Evolutionary conservation across 2,113 vertebrate species (phyloP).

Genomic region (Prinia subflava): DNA sequence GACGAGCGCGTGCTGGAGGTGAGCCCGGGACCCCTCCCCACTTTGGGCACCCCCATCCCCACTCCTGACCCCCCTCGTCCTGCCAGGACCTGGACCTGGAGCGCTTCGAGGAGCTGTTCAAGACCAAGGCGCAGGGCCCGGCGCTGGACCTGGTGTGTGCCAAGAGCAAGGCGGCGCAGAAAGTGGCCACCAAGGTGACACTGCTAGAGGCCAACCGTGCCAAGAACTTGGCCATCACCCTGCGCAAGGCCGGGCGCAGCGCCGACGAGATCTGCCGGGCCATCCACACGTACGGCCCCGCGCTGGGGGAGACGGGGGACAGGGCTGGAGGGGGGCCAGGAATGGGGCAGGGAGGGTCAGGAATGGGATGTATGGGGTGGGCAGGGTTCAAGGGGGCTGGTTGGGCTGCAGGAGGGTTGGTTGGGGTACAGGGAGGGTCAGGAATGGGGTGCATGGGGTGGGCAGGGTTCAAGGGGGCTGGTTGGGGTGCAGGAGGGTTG

Average conservation of each 20-base stretch:
- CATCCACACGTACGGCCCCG: constrained; percentile 83
- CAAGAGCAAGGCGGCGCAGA: constrained; percentile 89
- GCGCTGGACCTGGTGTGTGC: constrained; percentile 84
- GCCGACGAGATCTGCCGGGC: constrained; percentile 94
- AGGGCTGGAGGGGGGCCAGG: neutral
- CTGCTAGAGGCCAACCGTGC: constrained; percentile 93
- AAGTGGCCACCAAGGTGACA: constrained; percentile 84
- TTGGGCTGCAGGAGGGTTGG: neutral
- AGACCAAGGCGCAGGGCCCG: constrained; percentile 94
- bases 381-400: neutral
- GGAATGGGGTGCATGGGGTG: too few species aligned
- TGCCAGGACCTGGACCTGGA: constrained; percentile 90
- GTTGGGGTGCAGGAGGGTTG: neutral
- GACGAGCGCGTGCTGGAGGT: constrained; percentile 95
- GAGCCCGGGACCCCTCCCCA: neutral
- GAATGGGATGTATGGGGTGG: too few species aligned
- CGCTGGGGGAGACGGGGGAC: fast-evolving
- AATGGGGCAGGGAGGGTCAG: neutral
- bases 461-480: too few species aligned
- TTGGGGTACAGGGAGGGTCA: too few species aligned
- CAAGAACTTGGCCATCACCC: constrained; percentile 96
- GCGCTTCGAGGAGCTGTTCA: constrained; percentile 95
- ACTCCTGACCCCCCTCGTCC: fast-evolving
- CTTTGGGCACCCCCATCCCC: fast-evolving
- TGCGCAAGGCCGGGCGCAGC: constrained; percentile 88